Evolutionary conservation across 2,797 vertebrate genomes (phyloP), one percentile per base, ranked within the genome.

Genomic region (Notoglanidium macrostoma): DNA sequence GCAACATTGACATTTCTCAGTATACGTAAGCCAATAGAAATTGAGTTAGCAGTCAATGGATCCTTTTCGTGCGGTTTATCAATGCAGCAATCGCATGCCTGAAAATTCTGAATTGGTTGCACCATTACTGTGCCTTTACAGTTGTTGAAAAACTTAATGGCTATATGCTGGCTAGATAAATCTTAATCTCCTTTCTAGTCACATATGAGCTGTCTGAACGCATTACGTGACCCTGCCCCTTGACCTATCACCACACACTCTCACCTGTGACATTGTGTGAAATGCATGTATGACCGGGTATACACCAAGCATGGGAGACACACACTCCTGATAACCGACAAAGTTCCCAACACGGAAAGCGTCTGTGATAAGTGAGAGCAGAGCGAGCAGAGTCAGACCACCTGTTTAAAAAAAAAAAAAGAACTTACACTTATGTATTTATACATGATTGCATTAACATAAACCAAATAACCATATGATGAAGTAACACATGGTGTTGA

Each of bases 251-350:
- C 6, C 63, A 77, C 74, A 21, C 4, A 11, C 17, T 12, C 95
- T 94, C 96, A 98, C 98, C 97, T 99, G 98, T 86, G 97, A 92
- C 61, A 99, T 92, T n/a, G 98, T 99, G 90, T 99, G 98, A 46
- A 95, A 92, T 0, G 97, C 95, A 59, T 99, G 98, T 19, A 97
- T 93, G 85, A 97, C 96, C 0, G 98, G 98, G 92, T 98, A 98
- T 84, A 99, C 96, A 7, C 96, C 97, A 87, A 98, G 96, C 0
- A 97, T 94, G 65, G 95, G 94, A 4, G 98, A 97, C 67, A 98
- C 93, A 88, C 98, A 99, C 49, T 95, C 95, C 3, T 95, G 96
- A 93, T 96, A 98, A 59, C 98, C 98, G 87, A 98, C 91, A 89
- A 96, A 99, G 92, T 98, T 96, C 54, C 98, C 98, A 55, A 99